A percentile compares a stretch with the other conserved stretches of the same genome.
Evolutionary conservation across 2,797 vertebrate species (phyloP).

Genomic region (Chanos chanos): DNA sequence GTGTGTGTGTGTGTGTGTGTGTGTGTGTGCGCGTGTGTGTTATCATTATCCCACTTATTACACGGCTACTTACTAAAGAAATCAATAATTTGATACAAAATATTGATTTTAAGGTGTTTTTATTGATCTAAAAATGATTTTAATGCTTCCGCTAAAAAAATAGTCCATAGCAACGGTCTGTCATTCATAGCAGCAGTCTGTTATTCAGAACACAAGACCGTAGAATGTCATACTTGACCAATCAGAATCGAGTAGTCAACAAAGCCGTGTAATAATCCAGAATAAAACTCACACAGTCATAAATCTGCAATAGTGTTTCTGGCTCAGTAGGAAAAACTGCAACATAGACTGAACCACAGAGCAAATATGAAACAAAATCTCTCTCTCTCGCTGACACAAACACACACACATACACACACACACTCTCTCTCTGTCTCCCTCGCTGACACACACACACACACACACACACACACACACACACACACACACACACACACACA

Average conservation of each 20-base stretch:
- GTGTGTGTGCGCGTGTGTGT: too few species aligned
- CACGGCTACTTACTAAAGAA: too few species aligned
- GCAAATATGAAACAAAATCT: not conserved
- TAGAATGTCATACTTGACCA: slow-evolving; percentile 42
- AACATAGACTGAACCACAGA: too few species aligned
- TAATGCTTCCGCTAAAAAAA: too few species aligned
- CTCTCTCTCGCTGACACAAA: slow-evolving; percentile 5
- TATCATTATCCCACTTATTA: too few species aligned
- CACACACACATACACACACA: slow-evolving; percentile 4
- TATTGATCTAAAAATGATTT: too few species aligned
- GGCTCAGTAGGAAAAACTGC: slow-evolving; percentile 60
- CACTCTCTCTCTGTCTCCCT: slow-evolving; percentile 7
- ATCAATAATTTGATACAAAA: too few species aligned
- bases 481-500: slow-evolving; percentile 5
- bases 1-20: too few species aligned
- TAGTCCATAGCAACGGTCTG: too few species aligned
- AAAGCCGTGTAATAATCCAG: slow-evolving; percentile 49
- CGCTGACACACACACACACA: not conserved
- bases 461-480: not conserved
- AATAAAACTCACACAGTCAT: slow-evolving; percentile 28
- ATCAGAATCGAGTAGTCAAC: slow-evolving; percentile 29
- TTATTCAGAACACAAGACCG: slow-evolving; percentile 43
- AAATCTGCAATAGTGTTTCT: slow-evolving; percentile 65
- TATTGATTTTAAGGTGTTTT: too few species aligned
- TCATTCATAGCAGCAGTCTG: too few species aligned